Evolutionary conservation across 2,113 vertebrate genomes (phyloP).

Genomic region (Orthochromis indermauri): DNA sequence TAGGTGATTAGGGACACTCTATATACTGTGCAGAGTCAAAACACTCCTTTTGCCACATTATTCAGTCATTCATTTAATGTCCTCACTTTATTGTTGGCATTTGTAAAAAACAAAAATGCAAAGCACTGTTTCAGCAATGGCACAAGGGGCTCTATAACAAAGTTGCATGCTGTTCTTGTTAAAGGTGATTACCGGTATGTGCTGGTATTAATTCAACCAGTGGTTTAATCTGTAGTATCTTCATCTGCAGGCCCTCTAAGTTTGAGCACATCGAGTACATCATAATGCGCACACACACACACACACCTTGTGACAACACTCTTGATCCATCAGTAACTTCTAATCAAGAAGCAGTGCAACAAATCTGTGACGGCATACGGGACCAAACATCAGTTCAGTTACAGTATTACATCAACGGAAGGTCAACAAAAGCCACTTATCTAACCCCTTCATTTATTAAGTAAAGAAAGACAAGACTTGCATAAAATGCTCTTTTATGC

Average conservation of each 20-base stretch:
- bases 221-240: not conserved
- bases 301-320: not conserved
- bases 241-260: not conserved
- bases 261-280: not conserved
- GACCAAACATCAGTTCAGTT: not conserved
- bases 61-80: not conserved
- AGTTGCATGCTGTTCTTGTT: not conserved
- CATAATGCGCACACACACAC: not conserved
- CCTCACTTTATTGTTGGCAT: not conserved
- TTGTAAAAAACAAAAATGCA: not conserved
- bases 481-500: not conserved
- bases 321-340: not conserved
- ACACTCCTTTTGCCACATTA: not conserved
- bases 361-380: not conserved
- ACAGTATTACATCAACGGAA: not conserved
- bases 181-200: not conserved
- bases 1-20: not conserved
- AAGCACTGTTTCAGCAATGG: not conserved
- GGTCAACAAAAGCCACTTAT: not conserved
- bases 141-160: not conserved
- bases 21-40: not conserved
- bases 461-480: not conserved
- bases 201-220: not conserved
- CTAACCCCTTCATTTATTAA: not conserved
- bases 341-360: not conserved